A percentile compares a stretch with the other conserved stretches of the same genome.
Conservation (phyloP, 2,113 vertebrate species). For the Boulengeromyrus knoepffleri region DNA sequence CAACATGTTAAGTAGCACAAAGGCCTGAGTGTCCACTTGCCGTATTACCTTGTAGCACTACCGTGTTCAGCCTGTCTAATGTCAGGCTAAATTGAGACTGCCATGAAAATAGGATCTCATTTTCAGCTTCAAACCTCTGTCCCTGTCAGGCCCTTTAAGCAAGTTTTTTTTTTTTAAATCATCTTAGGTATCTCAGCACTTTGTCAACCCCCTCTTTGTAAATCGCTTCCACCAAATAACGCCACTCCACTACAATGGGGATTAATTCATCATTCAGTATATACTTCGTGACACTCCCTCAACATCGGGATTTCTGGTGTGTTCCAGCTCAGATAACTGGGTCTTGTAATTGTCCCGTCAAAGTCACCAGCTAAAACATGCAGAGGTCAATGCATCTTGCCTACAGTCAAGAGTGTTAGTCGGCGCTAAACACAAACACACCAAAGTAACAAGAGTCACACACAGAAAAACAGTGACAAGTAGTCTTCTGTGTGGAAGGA, state of each 20-base stretch:
- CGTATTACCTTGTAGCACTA: slow-evolving; percentile 14
- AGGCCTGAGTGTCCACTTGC: slow-evolving; percentile 31
- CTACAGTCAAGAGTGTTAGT: not conserved
- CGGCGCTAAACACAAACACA: not conserved
- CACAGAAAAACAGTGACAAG: not conserved
- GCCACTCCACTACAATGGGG: not conserved
- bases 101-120: not conserved
- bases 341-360: not conserved
- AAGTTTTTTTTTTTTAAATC: not conserved
- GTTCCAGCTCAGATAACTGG: not conserved
- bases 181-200: not conserved
- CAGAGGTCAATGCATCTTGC: not conserved
- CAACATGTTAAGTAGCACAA: slow-evolving; percentile 4
- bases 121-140: not conserved
- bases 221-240: not conserved
- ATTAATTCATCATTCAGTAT: not conserved
- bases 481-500: not conserved
- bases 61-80: slow-evolving; percentile 9
- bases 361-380: not conserved
- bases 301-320: not conserved
- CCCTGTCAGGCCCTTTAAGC: not conserved
- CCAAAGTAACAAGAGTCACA: not conserved
- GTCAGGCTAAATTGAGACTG: not conserved
- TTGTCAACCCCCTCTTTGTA: not conserved
- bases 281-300: not conserved